phyloP scores from a whole-genome alignment of 2,113 vertebrate species.

The Sceloporus tristichus region DNA sequence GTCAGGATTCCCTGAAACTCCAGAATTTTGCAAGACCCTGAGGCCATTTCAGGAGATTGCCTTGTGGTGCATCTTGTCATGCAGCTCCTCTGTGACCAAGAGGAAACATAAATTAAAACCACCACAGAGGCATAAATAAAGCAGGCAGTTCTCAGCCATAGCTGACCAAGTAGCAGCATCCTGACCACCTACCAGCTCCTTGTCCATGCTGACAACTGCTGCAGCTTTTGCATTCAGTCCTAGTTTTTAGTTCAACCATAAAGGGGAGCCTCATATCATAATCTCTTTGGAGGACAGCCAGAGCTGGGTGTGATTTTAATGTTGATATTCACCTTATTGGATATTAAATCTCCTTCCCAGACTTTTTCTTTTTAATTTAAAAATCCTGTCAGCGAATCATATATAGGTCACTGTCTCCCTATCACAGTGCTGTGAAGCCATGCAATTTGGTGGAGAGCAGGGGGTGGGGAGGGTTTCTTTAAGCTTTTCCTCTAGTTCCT shows the following conservation, averaged over 20 bases:
- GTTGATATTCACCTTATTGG: not conserved
- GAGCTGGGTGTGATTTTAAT: not conserved
- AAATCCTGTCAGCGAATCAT: not conserved
- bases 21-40: conserved; percentile 20
- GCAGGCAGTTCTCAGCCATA: not conserved
- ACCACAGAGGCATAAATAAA: not conserved
- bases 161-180: not conserved
- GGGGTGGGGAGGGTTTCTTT: not conserved
- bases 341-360: not conserved
- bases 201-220: not conserved
- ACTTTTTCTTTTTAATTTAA: not conserved
- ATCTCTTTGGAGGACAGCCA: not conserved
- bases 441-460: not conserved
- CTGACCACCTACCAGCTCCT: not conserved
- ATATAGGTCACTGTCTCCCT: not conserved
- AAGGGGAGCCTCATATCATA: not conserved
- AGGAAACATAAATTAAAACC: not conserved
- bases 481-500: not conserved
- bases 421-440: not conserved
- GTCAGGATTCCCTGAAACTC: conserved; percentile 20
- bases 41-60: not conserved
- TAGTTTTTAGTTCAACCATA: not conserved
- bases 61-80: not conserved
- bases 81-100: conserved; percentile 2
- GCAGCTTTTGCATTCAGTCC: not conserved